A percentile compares a stretch with the other conserved stretches of the same genome.
Evolutionary conservation across 1,140 invertebrate species (phyloP).

Genomic region (Megalopta genalis): DNA sequence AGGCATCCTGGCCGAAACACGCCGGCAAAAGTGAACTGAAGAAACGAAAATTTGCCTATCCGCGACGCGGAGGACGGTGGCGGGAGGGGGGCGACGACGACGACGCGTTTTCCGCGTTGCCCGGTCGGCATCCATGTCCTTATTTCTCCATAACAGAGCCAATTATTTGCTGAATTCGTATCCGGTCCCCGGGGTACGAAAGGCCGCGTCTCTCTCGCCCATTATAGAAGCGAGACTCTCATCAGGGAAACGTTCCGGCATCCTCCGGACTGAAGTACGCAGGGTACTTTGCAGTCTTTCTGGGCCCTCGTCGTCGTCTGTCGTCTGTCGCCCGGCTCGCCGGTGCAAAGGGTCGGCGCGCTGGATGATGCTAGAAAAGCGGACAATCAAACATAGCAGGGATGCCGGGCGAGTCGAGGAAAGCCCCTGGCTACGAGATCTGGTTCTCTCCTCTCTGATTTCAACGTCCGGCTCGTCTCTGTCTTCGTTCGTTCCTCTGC

Average conservation of each 20-base stretch:
- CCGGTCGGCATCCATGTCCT: no score
- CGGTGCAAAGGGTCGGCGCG: slow-evolving; percentile 35
- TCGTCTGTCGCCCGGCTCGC: slow-evolving; percentile 45
- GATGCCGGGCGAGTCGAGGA: slow-evolving; percentile 50
- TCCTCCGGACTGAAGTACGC: slow-evolving; percentile 27
- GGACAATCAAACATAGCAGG: slow-evolving; percentile 67
- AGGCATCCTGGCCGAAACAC: no score
- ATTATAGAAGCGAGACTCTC: slow-evolving; percentile 21
- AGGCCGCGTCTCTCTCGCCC: neutral
- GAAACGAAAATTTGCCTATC: no score
- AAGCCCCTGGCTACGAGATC: slow-evolving; percentile 34
- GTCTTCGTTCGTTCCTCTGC: no score
- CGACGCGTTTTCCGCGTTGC: no score
- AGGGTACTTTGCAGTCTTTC: slow-evolving; percentile 45
- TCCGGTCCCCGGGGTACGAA: neutral
- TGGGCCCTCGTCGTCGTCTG: slow-evolving; percentile 11
- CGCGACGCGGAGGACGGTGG: no score
- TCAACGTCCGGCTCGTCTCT: slow-evolving; percentile 1
- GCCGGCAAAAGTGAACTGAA: no score
- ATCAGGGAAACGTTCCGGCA: slow-evolving; percentile 4
- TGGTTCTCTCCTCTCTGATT: slow-evolving; percentile 20
- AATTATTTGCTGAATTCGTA: slow-evolving; percentile 16
- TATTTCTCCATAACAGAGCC: slow-evolving; percentile 9
- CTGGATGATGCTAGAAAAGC: slow-evolving; percentile 60
- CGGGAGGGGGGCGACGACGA: no score